Evolutionary conservation across 2,797 vertebrate genomes (phyloP).

Genomic region (Esox lucius): DNA sequence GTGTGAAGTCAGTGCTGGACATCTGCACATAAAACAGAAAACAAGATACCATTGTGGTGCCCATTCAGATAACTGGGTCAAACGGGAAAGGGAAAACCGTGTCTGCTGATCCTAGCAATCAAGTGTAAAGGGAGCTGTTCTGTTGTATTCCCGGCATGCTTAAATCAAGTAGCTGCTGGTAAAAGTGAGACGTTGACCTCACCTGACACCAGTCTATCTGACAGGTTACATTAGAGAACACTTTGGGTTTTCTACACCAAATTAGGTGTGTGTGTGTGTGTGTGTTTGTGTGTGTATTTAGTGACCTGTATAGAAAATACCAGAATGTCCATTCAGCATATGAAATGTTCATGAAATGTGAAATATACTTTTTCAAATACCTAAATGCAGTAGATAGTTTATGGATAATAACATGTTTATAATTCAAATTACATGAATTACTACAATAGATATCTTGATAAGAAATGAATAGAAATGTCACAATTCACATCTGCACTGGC

Average conservation of each 20-base stretch:
- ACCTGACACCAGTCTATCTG: conserved; percentile 6
- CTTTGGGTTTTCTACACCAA: not conserved
- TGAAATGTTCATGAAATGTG: too few relatives aligned
- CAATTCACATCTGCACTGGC: too few relatives aligned
- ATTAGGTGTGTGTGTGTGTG: not conserved
- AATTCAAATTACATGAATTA: too few relatives aligned
- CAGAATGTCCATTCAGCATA: too few relatives aligned
- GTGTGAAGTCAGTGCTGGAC: not conserved
- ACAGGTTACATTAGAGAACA: conserved; percentile 2
- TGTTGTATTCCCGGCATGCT: not conserved
- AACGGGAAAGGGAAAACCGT: not conserved
- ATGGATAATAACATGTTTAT: too few relatives aligned
- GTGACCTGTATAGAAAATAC: too few relatives aligned
- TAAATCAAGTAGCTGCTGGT: not conserved
- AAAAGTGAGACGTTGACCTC: conserved; percentile 15
- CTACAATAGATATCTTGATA: too few relatives aligned
- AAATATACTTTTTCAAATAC: too few relatives aligned
- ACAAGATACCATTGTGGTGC: not conserved
- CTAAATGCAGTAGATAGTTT: too few relatives aligned
- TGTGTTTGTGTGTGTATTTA: not conserved
- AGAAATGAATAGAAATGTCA: too few relatives aligned
- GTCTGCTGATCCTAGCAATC: not conserved
- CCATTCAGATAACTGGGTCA: not conserved
- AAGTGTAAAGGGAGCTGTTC: not conserved
- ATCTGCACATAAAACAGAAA: not conserved